A percentile compares a stretch with the other conserved stretches of the same genome.
These are phyloP conservation scores for Matsumurasca onukii DNA, from an alignment of 1,140 invertebrate genomes.

Conservation along the genomic window DNA sequence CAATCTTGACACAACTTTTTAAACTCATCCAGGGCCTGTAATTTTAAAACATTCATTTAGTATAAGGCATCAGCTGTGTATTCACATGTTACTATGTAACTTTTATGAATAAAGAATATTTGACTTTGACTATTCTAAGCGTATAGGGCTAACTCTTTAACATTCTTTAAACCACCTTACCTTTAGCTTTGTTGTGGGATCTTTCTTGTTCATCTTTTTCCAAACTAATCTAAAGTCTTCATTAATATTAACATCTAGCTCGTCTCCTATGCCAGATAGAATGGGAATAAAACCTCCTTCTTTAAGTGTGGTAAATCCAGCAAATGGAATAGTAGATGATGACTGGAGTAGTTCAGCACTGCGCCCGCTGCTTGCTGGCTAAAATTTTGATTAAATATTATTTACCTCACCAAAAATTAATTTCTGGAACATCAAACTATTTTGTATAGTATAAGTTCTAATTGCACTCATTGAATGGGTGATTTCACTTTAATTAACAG, in stretches of 20 bases:
- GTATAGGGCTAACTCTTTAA: no score
- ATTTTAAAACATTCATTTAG: no score
- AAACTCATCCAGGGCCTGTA: constrained; percentile 78
- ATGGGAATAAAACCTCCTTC: constrained; percentile 60
- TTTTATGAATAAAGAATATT: no score
- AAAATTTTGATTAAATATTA: constrained; percentile 38
- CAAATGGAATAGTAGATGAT: constrained; percentile 57
- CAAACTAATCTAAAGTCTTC: constrained; percentile 63
- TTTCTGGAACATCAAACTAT: not conserved
- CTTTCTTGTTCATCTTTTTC: constrained; percentile 82
- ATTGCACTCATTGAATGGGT: not conserved
- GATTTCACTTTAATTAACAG: no score
- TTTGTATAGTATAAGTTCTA: not conserved
- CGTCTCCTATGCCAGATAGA: constrained; percentile 45
- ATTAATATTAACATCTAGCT: constrained; percentile 58
- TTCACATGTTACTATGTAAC: no score
- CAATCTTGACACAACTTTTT: constrained; percentile 61
- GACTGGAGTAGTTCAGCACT: constrained; percentile 71
- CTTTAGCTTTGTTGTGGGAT: constrained; percentile 82
- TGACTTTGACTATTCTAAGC: no score
- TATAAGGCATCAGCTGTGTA: no score
- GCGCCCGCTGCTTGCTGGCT: constrained; percentile 81
- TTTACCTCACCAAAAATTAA: not conserved
- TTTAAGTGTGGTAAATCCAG: constrained; percentile 64
- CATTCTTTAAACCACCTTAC: constrained; percentile 48